Conservation (phyloP, 2,113 vertebrate species). For the Delphinus delphis region DNA sequence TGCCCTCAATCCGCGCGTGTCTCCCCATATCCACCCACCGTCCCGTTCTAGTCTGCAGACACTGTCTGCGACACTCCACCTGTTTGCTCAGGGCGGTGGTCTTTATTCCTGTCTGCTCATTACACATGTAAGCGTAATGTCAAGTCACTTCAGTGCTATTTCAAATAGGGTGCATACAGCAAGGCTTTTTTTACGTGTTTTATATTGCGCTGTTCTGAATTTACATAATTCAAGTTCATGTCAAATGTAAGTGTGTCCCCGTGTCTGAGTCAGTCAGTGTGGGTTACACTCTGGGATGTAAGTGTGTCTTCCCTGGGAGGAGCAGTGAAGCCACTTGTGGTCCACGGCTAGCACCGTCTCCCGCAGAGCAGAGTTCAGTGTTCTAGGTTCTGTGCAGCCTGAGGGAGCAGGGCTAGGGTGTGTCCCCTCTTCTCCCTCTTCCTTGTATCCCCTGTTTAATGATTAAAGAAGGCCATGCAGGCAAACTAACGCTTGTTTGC, state of each 20-base stretch:
- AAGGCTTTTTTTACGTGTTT: too few species aligned
- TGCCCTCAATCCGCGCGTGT: background rate
- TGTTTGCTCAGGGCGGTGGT: fast-evolving
- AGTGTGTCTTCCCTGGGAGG: too few species aligned
- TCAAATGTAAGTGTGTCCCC: too few species aligned
- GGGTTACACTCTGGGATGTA: background rate
- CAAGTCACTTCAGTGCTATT: fast-evolving
- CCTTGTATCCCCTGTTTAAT: too few species aligned
- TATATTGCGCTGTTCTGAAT: background rate
- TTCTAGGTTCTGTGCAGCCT: background rate
- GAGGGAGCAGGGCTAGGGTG: too few species aligned
- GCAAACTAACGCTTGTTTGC: too few species aligned
- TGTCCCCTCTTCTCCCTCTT: too few species aligned
- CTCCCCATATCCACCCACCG: background rate
- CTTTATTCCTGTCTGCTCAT: background rate
- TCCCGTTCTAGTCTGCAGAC: background rate
- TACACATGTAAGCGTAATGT: fast-evolving
- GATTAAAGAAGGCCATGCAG: too few species aligned
- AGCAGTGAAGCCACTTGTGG: fast-evolving
- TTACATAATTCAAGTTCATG: too few species aligned
- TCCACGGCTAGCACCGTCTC: fast-evolving
- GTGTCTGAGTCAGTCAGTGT: background rate
- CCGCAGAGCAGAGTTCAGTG: background rate
- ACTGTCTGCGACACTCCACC: fast-evolving
- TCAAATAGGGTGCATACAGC: too few species aligned